phyloP scores from a whole-genome alignment of 2,113 vertebrate genomes.

The Variabilichromis moorii region DNA sequence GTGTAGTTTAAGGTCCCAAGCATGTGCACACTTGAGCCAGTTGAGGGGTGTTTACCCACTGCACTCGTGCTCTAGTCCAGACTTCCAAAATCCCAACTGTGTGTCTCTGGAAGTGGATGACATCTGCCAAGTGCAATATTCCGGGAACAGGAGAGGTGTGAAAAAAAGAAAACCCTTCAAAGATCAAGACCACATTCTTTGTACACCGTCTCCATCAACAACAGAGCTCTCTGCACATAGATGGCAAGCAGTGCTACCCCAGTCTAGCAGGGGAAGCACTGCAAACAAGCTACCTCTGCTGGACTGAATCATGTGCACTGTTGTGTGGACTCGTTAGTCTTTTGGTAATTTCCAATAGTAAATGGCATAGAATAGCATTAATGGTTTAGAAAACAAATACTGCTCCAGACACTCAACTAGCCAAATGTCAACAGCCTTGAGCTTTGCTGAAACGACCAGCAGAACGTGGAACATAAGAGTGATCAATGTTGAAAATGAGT shows the following conservation, averaged over 20 bases:
- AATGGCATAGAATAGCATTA: background rate
- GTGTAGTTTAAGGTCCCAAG: background rate
- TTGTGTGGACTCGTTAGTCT: background rate
- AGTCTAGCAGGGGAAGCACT: background rate
- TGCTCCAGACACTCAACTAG: background rate
- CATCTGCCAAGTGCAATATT: background rate
- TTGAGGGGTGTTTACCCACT: background rate
- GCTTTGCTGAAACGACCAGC: background rate
- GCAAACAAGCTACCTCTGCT: background rate
- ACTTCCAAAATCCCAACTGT: background rate
- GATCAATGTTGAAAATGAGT: background rate
- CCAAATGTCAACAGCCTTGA: background rate
- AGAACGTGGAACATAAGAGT: background rate
- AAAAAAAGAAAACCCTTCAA: background rate
- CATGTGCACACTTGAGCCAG: background rate
- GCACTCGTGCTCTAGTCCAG: background rate
- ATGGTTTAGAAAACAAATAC: background rate
- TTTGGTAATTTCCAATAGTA: background rate
- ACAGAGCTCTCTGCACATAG: background rate
- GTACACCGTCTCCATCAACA: background rate
- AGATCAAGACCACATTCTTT: background rate
- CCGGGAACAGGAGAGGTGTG: rapidly evolving
- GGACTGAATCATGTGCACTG: background rate
- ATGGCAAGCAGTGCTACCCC: background rate
- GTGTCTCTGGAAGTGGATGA: background rate